Conservation (phyloP, 2,797 vertebrate genomes). For the Xiphophorus birchmanni region DNA sequence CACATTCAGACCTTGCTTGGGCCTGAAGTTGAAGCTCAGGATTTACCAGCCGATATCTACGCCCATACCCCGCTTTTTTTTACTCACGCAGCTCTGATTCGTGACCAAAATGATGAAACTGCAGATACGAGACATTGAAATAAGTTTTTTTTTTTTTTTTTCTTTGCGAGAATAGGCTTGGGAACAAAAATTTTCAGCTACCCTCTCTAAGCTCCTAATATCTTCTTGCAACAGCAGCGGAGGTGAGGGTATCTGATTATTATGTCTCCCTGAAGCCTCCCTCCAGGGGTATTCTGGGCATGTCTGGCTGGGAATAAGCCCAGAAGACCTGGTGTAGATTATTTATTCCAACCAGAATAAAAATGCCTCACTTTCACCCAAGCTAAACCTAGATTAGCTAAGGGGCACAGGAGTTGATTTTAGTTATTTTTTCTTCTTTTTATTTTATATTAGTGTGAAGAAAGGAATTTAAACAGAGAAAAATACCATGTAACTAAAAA, state of each 20-base stretch:
- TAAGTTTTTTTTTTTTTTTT: conserved; percentile 48
- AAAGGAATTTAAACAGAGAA: not conserved
- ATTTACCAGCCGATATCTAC: conserved; percentile 29
- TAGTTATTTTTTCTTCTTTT: not conserved
- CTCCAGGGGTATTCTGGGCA: conserved; percentile 46
- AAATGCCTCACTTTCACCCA: conserved; percentile 48
- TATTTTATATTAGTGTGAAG: not conserved
- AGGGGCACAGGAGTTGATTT: conserved; percentile 11
- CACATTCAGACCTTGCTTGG: conserved; percentile 14
- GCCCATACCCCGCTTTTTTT: conserved; percentile 40
- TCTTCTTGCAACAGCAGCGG: conserved; percentile 43
- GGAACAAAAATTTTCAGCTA: conserved; percentile 49
- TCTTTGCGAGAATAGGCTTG: conserved; percentile 31
- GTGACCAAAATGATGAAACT: conserved; percentile 49
- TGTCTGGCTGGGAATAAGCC: conserved; percentile 52
- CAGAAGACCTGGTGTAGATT: conserved; percentile 45
- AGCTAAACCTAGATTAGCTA: conserved; percentile 25
- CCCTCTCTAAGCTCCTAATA: conserved; percentile 48
- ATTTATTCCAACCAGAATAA: conserved; percentile 46
- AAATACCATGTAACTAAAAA: not conserved
- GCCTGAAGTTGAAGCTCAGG: conserved; percentile 30
- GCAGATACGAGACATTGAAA: conserved; percentile 44
- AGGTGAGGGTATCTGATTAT: conserved; percentile 59
- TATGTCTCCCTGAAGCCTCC: conserved; percentile 53
- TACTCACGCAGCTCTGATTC: conserved; percentile 38